Conservation (phyloP, 1,140 invertebrate genomes). For the Ceratoteleas bidentatus region DNA sequence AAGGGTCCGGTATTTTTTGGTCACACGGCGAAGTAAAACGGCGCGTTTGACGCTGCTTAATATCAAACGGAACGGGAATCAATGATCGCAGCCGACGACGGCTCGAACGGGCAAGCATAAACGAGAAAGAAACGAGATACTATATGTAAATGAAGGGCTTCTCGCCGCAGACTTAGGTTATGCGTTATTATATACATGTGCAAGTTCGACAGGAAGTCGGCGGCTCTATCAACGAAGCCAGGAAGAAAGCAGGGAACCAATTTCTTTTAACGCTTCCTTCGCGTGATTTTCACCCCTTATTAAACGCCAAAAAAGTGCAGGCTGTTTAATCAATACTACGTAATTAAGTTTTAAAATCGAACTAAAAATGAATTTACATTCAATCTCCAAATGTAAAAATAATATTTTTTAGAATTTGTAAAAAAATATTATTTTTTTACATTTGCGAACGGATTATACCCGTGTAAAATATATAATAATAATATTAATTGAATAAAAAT, state of each 20-base stretch:
- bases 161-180: constrained; percentile 77
- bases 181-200: constrained; percentile 56
- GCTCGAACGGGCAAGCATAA: constrained; percentile 49
- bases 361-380: background rate
- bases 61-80: constrained; percentile 45
- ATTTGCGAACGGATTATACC: too few species aligned
- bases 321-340: constrained; percentile 18
- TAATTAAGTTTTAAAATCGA: background rate
- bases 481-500: too few species aligned
- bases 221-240: constrained; percentile 49
- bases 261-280: constrained; percentile 46
- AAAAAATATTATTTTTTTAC: too few species aligned
- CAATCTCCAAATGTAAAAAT: too few species aligned
- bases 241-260: constrained; percentile 47
- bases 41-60: constrained; percentile 16
- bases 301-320: constrained; percentile 1
- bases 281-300: constrained; percentile 48
- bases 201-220: constrained; percentile 58
- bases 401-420: too few species aligned
- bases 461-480: too few species aligned
- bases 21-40: background rate
- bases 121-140: constrained; percentile 74
- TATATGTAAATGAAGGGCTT: constrained; percentile 73
- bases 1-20: background rate
- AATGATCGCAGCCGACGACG: constrained; percentile 45